Evolutionary conservation across 2,113 vertebrate genomes (phyloP), one percentile per base, ranked within the genome.

Genomic region (Vidua macroura): DNA sequence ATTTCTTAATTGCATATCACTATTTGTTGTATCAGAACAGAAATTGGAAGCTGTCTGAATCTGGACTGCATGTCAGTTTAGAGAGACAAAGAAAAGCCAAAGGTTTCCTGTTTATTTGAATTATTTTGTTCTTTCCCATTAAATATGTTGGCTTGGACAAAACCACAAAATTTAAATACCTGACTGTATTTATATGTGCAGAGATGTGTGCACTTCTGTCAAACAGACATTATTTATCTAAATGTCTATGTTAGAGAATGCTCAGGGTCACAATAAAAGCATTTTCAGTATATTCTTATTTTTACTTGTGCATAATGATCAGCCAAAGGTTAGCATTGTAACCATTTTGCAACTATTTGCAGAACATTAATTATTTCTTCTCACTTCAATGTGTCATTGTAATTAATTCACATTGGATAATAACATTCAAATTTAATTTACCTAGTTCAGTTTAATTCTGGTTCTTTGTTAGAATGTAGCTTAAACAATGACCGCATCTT

Each of bases 401-500:
- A 86, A 94, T 92, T 83, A 95, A 95, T 59, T 90, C 75, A 80
- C 52, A 44, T 21, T 19, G 43, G 80, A 94, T 68, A 90, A 48
- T 52, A 56, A 75, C 31, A 44, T 93, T 93, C 53, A 56, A 86
- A 89, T 96, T 95, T 86, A 93, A 95, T 96, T 94, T 93, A 95
- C 86, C 79, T 76, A 16, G 11, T 93, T 95, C 70, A 44, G 48
- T 96, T 97, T 94, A 88, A 92, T 95, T 91, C 55, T 68, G 91
- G 83, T 69, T 87, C 46, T 25, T 84, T 86, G 78, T 96, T 96
- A 94, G 63, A 93, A 88, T 67, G 91, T 90, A 90, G 88, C 27
- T 92, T 88, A 88, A 94, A 94, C 90, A 95, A 95, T 95, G 95
- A 91, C 94, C 79, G 1, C 88, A 91, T 96, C 94, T 72, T 90